A percentile compares a stretch with the other conserved stretches of the same genome.
Evolutionary conservation across 2,888 invertebrate genomes (phyloP).

Genomic region (Lithophane leautieri): DNA sequence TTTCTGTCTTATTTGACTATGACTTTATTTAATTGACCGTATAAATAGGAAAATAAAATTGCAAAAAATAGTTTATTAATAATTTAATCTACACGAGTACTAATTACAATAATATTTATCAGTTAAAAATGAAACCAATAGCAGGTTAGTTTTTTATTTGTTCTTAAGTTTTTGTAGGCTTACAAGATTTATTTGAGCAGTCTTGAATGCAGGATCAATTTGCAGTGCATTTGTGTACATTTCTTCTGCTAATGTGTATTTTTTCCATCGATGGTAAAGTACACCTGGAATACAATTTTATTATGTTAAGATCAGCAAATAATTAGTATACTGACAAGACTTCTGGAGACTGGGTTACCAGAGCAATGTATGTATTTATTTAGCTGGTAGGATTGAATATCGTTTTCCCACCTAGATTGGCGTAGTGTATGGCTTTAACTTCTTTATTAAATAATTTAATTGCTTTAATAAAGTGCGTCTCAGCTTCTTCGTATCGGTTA

Average conservation of each 20-base stretch:
- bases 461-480: conserved; percentile 94
- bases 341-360: not conserved
- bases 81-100: conserved; percentile 26
- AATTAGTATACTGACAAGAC: not conserved
- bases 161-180: conserved; percentile 70
- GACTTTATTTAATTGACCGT: too few species aligned
- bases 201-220: conserved; percentile 93
- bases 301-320: conserved; percentile 6
- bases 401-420: conserved; percentile 94
- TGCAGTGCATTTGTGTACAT: conserved; percentile 94
- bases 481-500: conserved; percentile 94
- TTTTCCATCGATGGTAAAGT: conserved; percentile 97
- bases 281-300: conserved; percentile 91
- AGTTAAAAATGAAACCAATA: not conserved
- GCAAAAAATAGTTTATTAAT: not conserved
- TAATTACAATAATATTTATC: conserved; percentile 12
- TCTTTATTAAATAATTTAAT: conserved; percentile 91
- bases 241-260: conserved; percentile 92
- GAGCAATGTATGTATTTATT: not conserved
- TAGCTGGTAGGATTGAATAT: not conserved
- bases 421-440: conserved; percentile 94
- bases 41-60: conserved; percentile 3
- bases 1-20: too few species aligned
- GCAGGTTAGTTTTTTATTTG: conserved; percentile 24
- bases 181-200: conserved; percentile 93